Base-by-base conservation (phyloP, 2,113 vertebrate species). In the Zingel zingel region DNA sequence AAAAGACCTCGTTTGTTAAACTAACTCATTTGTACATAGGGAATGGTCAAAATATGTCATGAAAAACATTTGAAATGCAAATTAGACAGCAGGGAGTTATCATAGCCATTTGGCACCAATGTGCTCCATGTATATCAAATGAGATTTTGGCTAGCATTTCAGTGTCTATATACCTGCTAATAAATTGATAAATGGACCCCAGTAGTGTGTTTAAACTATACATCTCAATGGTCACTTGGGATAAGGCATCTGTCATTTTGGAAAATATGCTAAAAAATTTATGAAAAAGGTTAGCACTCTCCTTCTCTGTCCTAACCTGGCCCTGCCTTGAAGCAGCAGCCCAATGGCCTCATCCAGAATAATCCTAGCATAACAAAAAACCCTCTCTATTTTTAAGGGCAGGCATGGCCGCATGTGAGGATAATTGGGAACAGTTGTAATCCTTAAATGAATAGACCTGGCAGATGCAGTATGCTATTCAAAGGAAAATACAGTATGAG, bases 341-440 rank as follows among this genome's bases (percentile, higher is more conserved):
- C 68, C 71, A 75, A 7, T 53, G 39, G 54, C 76, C 65, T 81
- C 73, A 81, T 76, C 68, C 69, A 74, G 16, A 81, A 63, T 84
- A 84, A 87, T 83, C 68, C 80, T 62, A 56, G 63, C 30, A 73
- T 58, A 73, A 77, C 61, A 57, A 76, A 83, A 86, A 77, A 16
- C 13, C 72, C 72, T 75, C 54, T 59, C 39, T 69, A 50, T 71
- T 76, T 86, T 65, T 71, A 83, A 82, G 73, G 36, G 48, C 72
- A 79, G 63, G 50, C 61, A 54, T 43, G 58, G 51, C 45, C 51
- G 65, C 58, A 81, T 47, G 53, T 47, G 59, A 77, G 66, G 79
- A 81, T 84, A 85, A 90, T 66, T 87, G 72, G 36, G 27, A 82
- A 77, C 67, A 68, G 71, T 82, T 87, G 77, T 80, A 85, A 87